phyloP scores from a whole-genome alignment of 2,888 invertebrate species.

The Plemyria rubiginata region DNA sequence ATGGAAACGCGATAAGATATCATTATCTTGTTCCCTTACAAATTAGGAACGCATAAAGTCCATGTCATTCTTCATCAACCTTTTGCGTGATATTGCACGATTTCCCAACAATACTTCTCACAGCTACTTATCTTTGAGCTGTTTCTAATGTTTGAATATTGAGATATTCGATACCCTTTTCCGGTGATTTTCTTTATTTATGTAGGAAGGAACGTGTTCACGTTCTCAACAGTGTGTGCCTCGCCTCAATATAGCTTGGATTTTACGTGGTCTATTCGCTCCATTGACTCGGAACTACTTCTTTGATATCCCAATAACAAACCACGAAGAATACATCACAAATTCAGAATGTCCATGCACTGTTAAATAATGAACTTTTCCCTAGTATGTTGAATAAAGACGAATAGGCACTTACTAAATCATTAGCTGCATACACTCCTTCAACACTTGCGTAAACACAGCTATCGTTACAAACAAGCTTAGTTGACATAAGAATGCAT shows the following conservation, averaged over 20 bases:
- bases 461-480: slow-evolving; percentile 9
- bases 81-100: slow-evolving; percentile 12
- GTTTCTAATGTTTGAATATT: neutral
- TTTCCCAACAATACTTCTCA: neutral
- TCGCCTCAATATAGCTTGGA: slow-evolving; percentile 38
- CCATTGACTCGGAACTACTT: slow-evolving; percentile 52
- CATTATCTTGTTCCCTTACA: slow-evolving; percentile 20
- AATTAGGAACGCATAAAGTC: slow-evolving; percentile 22
- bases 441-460: slow-evolving; percentile 34
- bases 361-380: slow-evolving; percentile 8
- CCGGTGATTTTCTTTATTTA: slow-evolving; percentile 18
- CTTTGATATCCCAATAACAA: slow-evolving; percentile 31
- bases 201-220: slow-evolving; percentile 18
- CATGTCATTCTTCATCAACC: slow-evolving; percentile 12
- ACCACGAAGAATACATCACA: slow-evolving; percentile 19
- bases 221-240: slow-evolving; percentile 10
- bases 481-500: slow-evolving; percentile 17
- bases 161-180: neutral
- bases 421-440: slow-evolving; percentile 39
- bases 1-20: slow-evolving; percentile 38
- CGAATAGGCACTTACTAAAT: slow-evolving; percentile 27
- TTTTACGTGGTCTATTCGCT: slow-evolving; percentile 56
- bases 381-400: slow-evolving; percentile 24
- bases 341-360: slow-evolving; percentile 23
- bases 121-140: neutral